These are phyloP conservation scores for Amblyornis subalaris DNA, from an alignment of 2,113 vertebrate species.

Conservation along the genomic window DNA sequence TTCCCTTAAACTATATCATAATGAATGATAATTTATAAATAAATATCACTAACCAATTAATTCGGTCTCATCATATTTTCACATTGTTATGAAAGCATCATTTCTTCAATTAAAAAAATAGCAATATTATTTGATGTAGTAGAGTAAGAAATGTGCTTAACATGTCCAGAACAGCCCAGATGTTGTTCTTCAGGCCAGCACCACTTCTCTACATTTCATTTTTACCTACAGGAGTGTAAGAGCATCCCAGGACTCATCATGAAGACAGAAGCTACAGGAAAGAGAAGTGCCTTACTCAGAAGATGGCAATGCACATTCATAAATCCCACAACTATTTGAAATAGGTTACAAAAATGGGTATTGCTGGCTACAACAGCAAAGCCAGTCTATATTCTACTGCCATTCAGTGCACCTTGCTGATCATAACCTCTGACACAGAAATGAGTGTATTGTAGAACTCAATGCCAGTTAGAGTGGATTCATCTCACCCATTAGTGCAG, in stretches of 20 bases:
- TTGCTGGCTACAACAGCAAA: background rate
- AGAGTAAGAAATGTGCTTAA: background rate
- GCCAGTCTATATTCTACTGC: fast-evolving
- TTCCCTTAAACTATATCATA: background rate
- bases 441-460: fast-evolving
- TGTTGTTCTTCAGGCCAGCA: background rate
- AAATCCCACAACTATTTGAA: background rate
- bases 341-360: background rate
- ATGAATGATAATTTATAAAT: background rate
- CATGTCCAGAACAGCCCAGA: too few relatives aligned
- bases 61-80: background rate
- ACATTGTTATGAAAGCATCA: background rate
- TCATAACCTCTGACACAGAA: background rate
- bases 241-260: background rate
- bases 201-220: background rate
- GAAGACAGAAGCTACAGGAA: background rate
- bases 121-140: background rate
- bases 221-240: background rate
- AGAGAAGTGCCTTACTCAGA: background rate
- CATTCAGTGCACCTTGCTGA: background rate
- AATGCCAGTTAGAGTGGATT: background rate
- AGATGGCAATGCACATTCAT: background rate
- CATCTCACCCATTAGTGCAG: background rate
- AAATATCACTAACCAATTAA: background rate
- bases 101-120: background rate